Base-by-base conservation (phyloP, 2,113 vertebrate genomes). In the Phodopus roborovskii region DNA sequence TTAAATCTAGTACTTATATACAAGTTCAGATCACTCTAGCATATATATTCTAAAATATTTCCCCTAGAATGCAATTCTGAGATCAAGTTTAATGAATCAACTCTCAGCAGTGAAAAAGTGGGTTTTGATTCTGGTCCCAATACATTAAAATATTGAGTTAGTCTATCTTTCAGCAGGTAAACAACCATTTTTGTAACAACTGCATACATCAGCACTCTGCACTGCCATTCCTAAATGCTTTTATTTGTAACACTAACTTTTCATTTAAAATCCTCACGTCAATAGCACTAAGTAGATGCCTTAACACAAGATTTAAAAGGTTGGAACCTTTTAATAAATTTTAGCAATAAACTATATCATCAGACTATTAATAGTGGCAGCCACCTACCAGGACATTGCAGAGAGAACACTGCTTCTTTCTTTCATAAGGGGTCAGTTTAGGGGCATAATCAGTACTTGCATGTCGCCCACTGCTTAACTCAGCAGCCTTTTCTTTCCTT, bases 401-500 rank as follows among this genome's bases (percentile, higher is more conserved):
- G 3, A 99, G 98, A 0, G 99, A 99, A 98, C 99, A 99, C 88
- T 99, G 99, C 28, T 99, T 99, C 96, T 99, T 99, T 56, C 99
- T 98, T 92, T 99, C 99, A 0, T 99, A 99, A 0, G 99, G 99
- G 8, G 99, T 99, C 53, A 99, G 99, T 97, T 99, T 99, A n/a
- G 99, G 99, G 42, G 99, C 99, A 45, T 99, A 99, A 98, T 99
- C 99, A 0, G 99, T 99, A 90, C 98, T 99, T 56, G 99, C 99
- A 50, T 99, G 99, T 89, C 99, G 98, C 7, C 99, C 99, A n/a
- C 99, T 99, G 95, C 99, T 99, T 93, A 99, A 98, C 93, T 99
- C 99, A 0, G 99, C 99, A 24, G 99, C 99, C 92, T 99, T 99
- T 98, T 99, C 99, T 97, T 99, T 99, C 71, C 99, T 99, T 95